Base-by-base conservation (phyloP, 2,888 invertebrate species). In the Tyria jacobaeae region DNA sequence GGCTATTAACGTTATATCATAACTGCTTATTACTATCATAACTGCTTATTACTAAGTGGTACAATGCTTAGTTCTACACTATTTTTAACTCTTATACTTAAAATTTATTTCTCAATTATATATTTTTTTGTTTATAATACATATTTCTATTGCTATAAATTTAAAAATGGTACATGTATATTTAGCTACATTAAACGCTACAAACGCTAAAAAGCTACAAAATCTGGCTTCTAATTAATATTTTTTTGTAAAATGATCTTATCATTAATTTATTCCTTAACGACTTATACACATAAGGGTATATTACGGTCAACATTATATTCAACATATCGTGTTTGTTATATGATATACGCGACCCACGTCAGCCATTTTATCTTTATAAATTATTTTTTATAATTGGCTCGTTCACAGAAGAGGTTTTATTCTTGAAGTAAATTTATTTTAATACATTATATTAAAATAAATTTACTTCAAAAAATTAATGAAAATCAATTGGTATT, bases 361-460 rank as follows among this genome's bases (percentile, higher is more conserved):
- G 9, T 48, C 27, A 37, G 48, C 31, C 12, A 58, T 41, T 60
- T 59, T 48, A 60, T 58, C 59, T 50, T 54, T 52, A 48, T 53
- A 39, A 60, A 60, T 61, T 62, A 64, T 63, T 62, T 65, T 50
- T 65, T 56, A 52, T 66, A 75, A 75, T 73, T 68, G 67, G 44
- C 63, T 68, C 70, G 68, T 68, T 66, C 64, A 64, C 27, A 53
- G 2, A 34, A 34, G 7, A 37, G 3, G 7, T 37, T 35, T 37
- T 24, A 7, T 24, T 52, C 24, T 24, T 4, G 15, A 35, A 21
- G 24, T 14, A 34, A 24, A 35, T 37, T 37, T 3, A 7, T 5
- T 5, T 37, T 37, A 41, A 3, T 3, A 34, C 9, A 2, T 6
- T 7, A n/a, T 5, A n/a, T n/a, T n/a, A n/a, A n/a, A n/a, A n/a